Base-by-base conservation (phyloP, 1,140 invertebrate species). In the Cephus cinctus region DNA sequence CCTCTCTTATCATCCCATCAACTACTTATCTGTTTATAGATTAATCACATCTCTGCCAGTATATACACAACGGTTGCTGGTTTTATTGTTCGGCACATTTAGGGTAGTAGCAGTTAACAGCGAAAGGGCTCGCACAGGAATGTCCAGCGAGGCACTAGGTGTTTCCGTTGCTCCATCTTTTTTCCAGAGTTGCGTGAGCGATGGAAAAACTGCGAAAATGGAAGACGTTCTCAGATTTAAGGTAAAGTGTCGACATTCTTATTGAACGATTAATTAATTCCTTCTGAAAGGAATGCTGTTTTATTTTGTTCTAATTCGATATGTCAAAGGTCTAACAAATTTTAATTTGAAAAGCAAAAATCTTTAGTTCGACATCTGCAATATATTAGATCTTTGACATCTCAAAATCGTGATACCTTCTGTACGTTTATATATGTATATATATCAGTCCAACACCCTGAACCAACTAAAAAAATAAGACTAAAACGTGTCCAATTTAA, bases 81-180 rank as follows among this genome's bases (percentile, higher is more conserved):
- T 98, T 54, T 81, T 98, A 49, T 81, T 98, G 34, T 98, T 98
- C 76, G 96, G 96, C 50, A 98, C 95, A 71, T 98, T 98, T 77
- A 87, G 94, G 50, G 91, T 94, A 43, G 94, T 98, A 69, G 92
- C 95, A 4, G 92, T 91, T 58, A 94, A 95, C 70, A 89, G 92
- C 50, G 91, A 96, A 57, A 83, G 87, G 68, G 88, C 88, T 53
- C 83, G 85, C 58, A 95, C 92, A 22, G 90, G 92, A 56, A 98
- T 98, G 96, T 94, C 90, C 47, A 92, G 93, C 42, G 96, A 98
- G 78, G 95, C 96, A 2, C 78, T 98, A 47, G 94, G 94, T 34
- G 88, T 91, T 39, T 94, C 92, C 35, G 95, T 98, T 9, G 96
- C 96, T 14, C 96, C 96, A n/a, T 96, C 93, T 61, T 96, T 98